These are phyloP conservation scores for Sus scrofa DNA, from an alignment of 2,113 vertebrate species.

Conservation along the genomic window T2T-Sscrofa CM000826.6:82967001-82967500, in stretches of 20 bases:
- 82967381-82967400: neutral
- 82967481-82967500: neutral
- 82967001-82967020: conserved; percentile 24
- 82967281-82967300: neutral
- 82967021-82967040: conserved; percentile 10
- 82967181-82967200: conserved; percentile 53
- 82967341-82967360: conserved; percentile 20
- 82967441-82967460: conserved; percentile 10
- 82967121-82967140: neutral
- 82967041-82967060: neutral
- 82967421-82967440: neutral
- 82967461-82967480: neutral
- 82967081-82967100: neutral
- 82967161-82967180: conserved; percentile 12
- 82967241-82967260: conserved; percentile 46
- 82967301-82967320: conserved; percentile 44
- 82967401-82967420: neutral
- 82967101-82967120: neutral
- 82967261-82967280: conserved; percentile 30
- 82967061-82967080: conserved; percentile 51
- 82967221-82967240: neutral
- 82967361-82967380: neutral
- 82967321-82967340: conserved; percentile 27
- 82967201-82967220: conserved; percentile 40
- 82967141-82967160: conserved; percentile 52